Percentiles rank a stretch among this genome's conserved stretches.
phyloP scores from a whole-genome alignment of 2,888 invertebrate species.

The Drosophila trichaetosa region DNA sequence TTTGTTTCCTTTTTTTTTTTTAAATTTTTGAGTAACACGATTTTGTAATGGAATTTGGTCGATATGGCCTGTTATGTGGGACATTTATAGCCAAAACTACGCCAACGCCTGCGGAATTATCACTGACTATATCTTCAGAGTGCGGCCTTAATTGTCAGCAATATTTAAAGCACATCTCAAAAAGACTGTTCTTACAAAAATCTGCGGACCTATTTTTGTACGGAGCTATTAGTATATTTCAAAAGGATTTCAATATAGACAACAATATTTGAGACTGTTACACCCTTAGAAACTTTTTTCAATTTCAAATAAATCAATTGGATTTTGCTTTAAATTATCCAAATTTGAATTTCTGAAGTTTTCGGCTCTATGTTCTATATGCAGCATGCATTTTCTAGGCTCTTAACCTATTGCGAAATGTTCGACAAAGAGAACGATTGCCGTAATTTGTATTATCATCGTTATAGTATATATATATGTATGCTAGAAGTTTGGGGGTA shows the following conservation, averaged over 20 bases:
- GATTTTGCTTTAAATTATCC: background rate
- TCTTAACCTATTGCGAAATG: background rate
- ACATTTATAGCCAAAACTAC: background rate
- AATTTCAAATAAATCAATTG: background rate
- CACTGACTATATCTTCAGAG: background rate
- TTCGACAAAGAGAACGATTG: background rate
- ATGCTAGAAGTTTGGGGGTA: background rate
- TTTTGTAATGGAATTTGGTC: slow-evolving; percentile 6
- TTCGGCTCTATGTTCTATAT: background rate
- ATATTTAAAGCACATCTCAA: background rate
- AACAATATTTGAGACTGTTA: background rate
- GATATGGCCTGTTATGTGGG: background rate
- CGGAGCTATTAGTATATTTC: background rate
- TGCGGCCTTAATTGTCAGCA: background rate
- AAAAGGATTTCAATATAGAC: background rate
- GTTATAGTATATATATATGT: background rate
- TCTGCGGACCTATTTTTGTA: background rate
- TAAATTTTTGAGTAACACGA: background rate
- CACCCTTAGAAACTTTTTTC: background rate
- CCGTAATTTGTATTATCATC: background rate
- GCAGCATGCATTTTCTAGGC: background rate
- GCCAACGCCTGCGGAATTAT: background rate
- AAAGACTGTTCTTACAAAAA: background rate
- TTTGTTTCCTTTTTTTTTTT: background rate
- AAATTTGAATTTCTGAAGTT: background rate